Base-by-base conservation (phyloP, 2,797 vertebrate species). In the Coreius guichenoti region DNA sequence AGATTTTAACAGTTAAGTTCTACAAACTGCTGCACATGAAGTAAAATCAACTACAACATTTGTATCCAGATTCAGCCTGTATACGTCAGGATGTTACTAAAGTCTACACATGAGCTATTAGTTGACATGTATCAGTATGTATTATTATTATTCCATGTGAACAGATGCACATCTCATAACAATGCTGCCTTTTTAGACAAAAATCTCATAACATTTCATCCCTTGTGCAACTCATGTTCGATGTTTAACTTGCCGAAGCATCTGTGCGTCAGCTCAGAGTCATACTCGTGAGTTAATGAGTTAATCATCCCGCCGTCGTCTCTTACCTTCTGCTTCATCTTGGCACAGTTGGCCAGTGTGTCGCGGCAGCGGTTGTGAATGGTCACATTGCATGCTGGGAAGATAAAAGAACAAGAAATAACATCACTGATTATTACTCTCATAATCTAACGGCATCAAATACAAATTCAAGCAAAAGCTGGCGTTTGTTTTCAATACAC, bases 331-430 rank as follows among this genome's bases (percentile, higher is more conserved):
- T 98, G 97, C 87, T 98, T 98, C 95, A 98, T 97, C 93, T 98
- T 98, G 89, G 96, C 96, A 85, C 97, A 98, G 93, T 95, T 98
- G 86, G 96, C 96, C 85, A 98, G 93, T 1, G 96, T 94, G 93
- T 98, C 97, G 91, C 97, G 96, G 92, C 97, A 98, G 92, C 97
- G 97, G 93, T 98, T 98, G 93, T 98, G 97, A 90, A 98, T 98
- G 85, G 97, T 98, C 91, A 98, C 97, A 7, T 96, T 98, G 91
- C 97, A 98, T 80, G 95, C 97, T 98, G 93, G 3, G 80, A 88
- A 49, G 83, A 65, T 51, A 79, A 67, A 73, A 58, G 31, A 74
- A 68, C 36, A 33, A 8, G 3, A 75, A 67, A 43, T 21, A 26
- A 84, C 29, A 61, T 56, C 19, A 56, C 1, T 79, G 4, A 54